Evolutionary conservation across 2,888 invertebrate genomes (phyloP).

Genomic region (Acanthococcus lagerstroemiae): DNA sequence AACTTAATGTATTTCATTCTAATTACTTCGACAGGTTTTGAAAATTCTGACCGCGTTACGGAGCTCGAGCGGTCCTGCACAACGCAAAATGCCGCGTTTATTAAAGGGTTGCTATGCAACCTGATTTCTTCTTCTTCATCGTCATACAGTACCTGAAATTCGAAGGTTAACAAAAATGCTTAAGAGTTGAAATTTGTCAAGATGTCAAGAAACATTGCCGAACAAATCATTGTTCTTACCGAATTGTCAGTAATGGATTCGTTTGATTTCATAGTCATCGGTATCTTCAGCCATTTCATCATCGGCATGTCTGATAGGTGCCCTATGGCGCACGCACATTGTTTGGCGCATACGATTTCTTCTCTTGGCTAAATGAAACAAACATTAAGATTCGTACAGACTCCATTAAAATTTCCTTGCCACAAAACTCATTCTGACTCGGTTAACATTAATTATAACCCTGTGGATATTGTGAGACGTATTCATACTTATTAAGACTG

Average conservation of each 20-base stretch:
- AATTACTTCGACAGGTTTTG: conserved; percentile 31
- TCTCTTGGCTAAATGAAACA: too few species aligned
- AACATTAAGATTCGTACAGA: too few species aligned
- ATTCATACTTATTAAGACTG: too few species aligned
- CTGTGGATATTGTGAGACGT: too few species aligned
- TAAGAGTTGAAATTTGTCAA: too few species aligned
- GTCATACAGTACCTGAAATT: conserved; percentile 25
- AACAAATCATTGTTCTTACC: neutral
- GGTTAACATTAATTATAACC: too few species aligned
- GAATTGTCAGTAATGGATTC: neutral
- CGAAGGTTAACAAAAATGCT: neutral
- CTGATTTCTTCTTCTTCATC: neutral
- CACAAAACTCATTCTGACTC: too few species aligned
- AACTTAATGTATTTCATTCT: neutral
- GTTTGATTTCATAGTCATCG: conserved; percentile 8
- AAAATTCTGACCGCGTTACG: conserved; percentile 21
- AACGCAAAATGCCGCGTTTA: conserved; percentile 30
- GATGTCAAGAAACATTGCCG: too few species aligned
- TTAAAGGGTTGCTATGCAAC: neutral
- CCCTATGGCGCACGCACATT: conserved; percentile 12
- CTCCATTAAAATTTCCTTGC: too few species aligned
- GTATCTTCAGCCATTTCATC: conserved; percentile 16
- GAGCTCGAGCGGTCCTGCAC: conserved; percentile 20
- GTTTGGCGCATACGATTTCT: conserved; percentile 3
- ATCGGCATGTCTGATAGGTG: conserved; percentile 8